Percentiles rank a stretch among this genome's conserved stretches.
phyloP scores from a whole-genome alignment of 1,140 invertebrate species.

The Drosophila ficusphila region DNA sequence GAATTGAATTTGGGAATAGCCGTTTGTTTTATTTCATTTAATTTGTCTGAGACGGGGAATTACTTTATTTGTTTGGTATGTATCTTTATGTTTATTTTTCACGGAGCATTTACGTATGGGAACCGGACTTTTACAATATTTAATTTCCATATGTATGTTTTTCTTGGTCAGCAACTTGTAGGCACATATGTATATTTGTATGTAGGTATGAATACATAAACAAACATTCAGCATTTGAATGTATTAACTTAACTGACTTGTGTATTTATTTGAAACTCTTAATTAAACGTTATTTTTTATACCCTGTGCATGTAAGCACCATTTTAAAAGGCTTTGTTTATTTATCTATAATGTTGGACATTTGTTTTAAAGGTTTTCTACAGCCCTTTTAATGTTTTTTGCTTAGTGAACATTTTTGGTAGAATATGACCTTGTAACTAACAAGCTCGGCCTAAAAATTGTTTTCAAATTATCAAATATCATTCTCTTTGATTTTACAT shows the following conservation, averaged over 20 bases:
- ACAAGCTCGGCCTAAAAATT: background rate
- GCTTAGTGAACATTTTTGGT: background rate
- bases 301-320: background rate
- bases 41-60: constrained; percentile 1
- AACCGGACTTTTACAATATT: background rate
- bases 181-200: background rate
- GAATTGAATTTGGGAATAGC: constrained; percentile 1
- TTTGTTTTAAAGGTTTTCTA: background rate
- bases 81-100: background rate
- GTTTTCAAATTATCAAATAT: too few species aligned
- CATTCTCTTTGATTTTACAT: background rate
- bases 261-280: background rate
- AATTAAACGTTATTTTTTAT: background rate
- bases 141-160: constrained; percentile 32
- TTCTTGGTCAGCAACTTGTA: constrained; percentile 6
- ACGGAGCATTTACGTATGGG: background rate
- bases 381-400: too few species aligned
- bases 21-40: background rate
- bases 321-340: too few species aligned
- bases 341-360: background rate
- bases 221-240: constrained; percentile 14
- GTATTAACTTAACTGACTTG: constrained; percentile 3
- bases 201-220: constrained; percentile 16
- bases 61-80: constrained; percentile 23
- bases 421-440: background rate